These are phyloP conservation scores for Neopipo cinnamomea DNA, from an alignment of 2,113 vertebrate species.

Conservation along the genomic window DNA sequence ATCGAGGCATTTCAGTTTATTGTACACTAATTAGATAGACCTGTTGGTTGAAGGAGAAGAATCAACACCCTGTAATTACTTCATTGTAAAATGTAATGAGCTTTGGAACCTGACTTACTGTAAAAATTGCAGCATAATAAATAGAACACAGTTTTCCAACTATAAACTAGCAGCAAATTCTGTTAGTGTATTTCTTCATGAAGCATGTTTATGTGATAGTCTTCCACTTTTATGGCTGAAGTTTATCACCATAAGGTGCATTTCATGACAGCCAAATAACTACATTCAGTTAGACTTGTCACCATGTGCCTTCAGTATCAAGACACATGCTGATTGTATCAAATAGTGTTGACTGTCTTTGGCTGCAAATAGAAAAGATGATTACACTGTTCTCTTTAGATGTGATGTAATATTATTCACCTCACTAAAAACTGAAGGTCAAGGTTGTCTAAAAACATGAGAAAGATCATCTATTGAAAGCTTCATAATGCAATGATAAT, in stretches of 20 bases:
- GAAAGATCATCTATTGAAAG: conserved; percentile 71
- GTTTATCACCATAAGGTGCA: conserved; percentile 87
- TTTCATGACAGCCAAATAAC: conserved; percentile 86
- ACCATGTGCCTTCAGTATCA: conserved; percentile 82
- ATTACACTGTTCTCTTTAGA: conserved; percentile 77
- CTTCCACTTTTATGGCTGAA: conserved; percentile 83
- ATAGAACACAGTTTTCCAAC: conserved; percentile 76
- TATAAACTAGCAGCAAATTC: conserved; percentile 81
- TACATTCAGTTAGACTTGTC: conserved; percentile 86
- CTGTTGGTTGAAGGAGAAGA: conserved; percentile 71
- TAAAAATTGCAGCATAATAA: conserved; percentile 77
- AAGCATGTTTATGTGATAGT: conserved; percentile 88
- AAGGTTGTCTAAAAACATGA: conserved; percentile 74
- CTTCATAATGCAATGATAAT: conserved; percentile 68
- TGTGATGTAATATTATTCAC: conserved; percentile 79
- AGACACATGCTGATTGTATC: conserved; percentile 88
- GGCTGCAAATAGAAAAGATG: conserved; percentile 80
- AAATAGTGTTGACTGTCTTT: conserved; percentile 80
- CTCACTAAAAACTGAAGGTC: conserved; percentile 78
- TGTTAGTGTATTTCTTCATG: conserved; percentile 84
- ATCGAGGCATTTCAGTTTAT: conserved; percentile 70
- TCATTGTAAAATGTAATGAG: conserved; percentile 79
- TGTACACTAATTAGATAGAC: conserved; percentile 74
- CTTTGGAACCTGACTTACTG: conserved; percentile 70
- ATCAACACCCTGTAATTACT: conserved; percentile 75